Evolutionary conservation across 2,797 vertebrate genomes (phyloP), one percentile per base, ranked within the genome.

Genomic region (Peromyscus melanophrys): DNA sequence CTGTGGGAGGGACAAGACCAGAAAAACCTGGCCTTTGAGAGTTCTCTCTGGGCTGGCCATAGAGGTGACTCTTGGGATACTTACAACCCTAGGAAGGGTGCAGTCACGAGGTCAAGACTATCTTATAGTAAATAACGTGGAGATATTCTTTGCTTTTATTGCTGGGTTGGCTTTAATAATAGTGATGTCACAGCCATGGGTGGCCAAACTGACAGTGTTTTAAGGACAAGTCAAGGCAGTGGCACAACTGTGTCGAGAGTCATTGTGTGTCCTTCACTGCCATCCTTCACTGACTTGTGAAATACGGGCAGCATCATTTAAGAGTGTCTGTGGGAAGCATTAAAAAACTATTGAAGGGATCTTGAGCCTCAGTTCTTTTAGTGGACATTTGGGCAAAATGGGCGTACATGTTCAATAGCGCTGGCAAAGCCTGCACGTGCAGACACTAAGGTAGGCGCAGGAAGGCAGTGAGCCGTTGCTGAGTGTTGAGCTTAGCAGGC

Each of bases 361-460:
- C 77, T 95, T 65, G 73, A 73, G 77, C 49, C 27, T 92, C 1
- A 0, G 13, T 34, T 82, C 43, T 1, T 71, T 12, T 12, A 14
- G 37, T 25, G 14, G 43, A 37, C 61, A 31, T 78, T 82, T 90
- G 84, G 29, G 71, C 2, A 40, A 65, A 49, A 77, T n/a, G 57
- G 23, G 17, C 31, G 11, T 4, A 16, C 1, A 4, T 34, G 71
- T 34, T 2, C 31, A 31, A 27, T 6, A 80, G 7, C 6, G 6
- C 12, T 67, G 9, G 13, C 23, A 12, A 4, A 40, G 1, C 2
- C n/a, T 10, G 43, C 9, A 13, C 4, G 1, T 2, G 0, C n/a
- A 40, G 52, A 83, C 13, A 6, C 52, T 2, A 1, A 0, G 4
- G 25, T 0, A 2, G 27, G 9, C 25, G 13, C 1, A 43, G 82